phyloP scores from a whole-genome alignment of 92 coral and sea anemone species.

The Palythoa grandiflora region DNA sequence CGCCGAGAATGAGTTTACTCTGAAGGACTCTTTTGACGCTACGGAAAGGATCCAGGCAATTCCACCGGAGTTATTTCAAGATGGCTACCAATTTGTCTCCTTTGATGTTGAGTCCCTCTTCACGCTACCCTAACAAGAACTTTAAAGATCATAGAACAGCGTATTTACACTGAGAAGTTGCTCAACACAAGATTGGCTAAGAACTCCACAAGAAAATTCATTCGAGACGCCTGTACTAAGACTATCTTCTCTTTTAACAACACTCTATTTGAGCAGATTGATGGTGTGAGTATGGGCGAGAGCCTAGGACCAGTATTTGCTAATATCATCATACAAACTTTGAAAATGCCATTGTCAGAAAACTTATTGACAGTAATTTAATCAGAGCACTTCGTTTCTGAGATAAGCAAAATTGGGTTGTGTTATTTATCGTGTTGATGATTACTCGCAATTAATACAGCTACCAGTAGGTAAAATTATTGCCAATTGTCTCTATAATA shows the following conservation, averaged over 20 bases:
- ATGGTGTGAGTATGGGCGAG: conserved; percentile 63
- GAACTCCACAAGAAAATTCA: conserved; percentile 29
- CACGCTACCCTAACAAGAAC: conserved; percentile 13
- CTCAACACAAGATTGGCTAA: conserved; percentile 40
- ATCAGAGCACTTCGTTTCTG: neutral
- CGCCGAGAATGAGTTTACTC: conserved; percentile 19
- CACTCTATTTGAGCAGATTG: conserved; percentile 47
- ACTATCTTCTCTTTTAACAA: conserved; percentile 52
- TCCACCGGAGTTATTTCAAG: neutral
- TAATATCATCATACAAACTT: conserved; percentile 31
- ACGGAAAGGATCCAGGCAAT: neutral
- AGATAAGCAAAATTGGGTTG: too few species aligned
- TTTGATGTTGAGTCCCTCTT: conserved; percentile 26
- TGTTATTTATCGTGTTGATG: too few species aligned
- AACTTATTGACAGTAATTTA: neutral
- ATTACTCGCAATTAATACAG: too few species aligned
- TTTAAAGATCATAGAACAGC: conserved; percentile 28
- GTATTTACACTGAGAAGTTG: conserved; percentile 36
- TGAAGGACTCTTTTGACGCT: conserved; percentile 29
- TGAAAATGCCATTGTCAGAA: neutral
- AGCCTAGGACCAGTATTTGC: conserved; percentile 46
- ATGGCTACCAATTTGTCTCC: conserved; percentile 19
- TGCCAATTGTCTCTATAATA: too few species aligned
- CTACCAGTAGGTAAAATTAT: too few species aligned
- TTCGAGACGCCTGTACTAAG: conserved; percentile 48